phyloP scores from a whole-genome alignment of 2,888 invertebrate genomes.

The Tipula lateralis region DNA sequence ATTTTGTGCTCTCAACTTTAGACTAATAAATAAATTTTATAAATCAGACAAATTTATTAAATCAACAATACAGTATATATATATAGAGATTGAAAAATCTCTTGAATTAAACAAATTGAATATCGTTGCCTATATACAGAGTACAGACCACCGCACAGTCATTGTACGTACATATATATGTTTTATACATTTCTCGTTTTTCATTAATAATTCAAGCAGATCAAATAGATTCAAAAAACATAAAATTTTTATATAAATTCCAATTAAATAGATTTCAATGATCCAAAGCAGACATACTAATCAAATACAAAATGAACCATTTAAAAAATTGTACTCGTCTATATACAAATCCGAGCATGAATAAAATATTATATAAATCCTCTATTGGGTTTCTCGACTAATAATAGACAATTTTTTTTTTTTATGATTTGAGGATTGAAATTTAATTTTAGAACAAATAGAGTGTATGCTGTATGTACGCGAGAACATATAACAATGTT shows the following conservation, averaged over 20 bases:
- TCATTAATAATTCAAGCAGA: not conserved
- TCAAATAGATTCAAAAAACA: not conserved
- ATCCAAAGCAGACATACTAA: not conserved
- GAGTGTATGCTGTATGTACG: not conserved
- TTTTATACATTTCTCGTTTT: not conserved
- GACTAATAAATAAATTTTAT: too few species aligned
- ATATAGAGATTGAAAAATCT: too few species aligned
- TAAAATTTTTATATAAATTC: not conserved
- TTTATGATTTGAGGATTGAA: not conserved
- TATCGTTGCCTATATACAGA: too few species aligned
- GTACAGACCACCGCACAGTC: too few species aligned
- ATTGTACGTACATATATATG: too few species aligned
- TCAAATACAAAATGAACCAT: not conserved
- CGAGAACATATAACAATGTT: not conserved
- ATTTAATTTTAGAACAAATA: conserved; percentile 19
- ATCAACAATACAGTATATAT: too few species aligned
- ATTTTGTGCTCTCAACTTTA: too few species aligned
- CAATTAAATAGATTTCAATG: conserved; percentile 11
- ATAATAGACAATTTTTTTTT: not conserved
- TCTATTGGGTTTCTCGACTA: conserved; percentile 7
- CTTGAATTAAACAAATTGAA: too few species aligned
- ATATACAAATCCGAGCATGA: not conserved
- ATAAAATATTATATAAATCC: not conserved
- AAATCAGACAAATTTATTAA: too few species aligned
- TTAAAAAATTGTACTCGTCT: not conserved